These are phyloP conservation scores for Apteryx owenii DNA, from an alignment of 2,113 vertebrate species.

Conservation along the genomic window DNA sequence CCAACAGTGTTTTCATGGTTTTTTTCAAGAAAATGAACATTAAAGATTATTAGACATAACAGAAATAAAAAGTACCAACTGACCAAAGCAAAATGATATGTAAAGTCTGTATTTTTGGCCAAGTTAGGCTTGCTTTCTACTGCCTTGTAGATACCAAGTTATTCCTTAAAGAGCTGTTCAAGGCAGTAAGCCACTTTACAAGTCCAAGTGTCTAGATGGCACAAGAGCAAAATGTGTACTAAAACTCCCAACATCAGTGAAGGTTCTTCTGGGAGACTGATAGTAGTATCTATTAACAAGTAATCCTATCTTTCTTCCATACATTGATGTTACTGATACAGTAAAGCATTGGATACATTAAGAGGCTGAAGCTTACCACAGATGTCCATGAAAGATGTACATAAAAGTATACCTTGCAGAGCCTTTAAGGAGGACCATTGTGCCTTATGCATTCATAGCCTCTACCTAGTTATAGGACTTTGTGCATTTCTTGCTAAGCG, in stretches of 20 bases:
- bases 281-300: accelerated
- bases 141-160: not conserved
- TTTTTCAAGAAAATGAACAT: not conserved
- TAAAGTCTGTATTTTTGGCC: not conserved
- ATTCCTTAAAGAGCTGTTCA: not conserved
- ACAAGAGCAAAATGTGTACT: not conserved
- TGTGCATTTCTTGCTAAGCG: not conserved
- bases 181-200: not conserved
- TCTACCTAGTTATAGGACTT: not conserved
- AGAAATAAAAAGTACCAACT: not conserved
- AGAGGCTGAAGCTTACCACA: not conserved
- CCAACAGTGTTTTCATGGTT: not conserved
- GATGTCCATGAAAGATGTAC: too few relatives aligned
- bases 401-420: not conserved
- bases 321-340: not conserved
- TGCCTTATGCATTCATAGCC: accelerated
- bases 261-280: not conserved
- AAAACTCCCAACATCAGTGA: accelerated
- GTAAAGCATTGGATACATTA: not conserved
- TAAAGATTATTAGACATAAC: not conserved
- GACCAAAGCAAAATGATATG: not conserved
- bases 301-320: not conserved
- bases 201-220: not conserved
- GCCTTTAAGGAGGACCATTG: not conserved
- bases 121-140: not conserved